Evolutionary conservation across 2,113 vertebrate species (phyloP), one percentile per base, ranked within the genome.

Genomic region (Chionomys nivalis): DNA sequence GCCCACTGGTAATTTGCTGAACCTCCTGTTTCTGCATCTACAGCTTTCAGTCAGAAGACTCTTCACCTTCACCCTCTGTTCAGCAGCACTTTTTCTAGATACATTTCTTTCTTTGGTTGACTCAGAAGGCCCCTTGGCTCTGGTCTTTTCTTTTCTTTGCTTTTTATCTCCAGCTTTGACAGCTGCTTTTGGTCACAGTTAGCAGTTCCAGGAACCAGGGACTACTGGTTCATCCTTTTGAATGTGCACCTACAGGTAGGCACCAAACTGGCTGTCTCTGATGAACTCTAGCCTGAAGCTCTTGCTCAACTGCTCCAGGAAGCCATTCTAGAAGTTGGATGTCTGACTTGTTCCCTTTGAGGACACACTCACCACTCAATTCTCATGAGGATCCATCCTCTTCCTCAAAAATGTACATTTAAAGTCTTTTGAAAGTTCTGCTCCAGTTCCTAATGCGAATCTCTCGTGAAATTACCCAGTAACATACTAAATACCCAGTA

Each of bases 301-400:
- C 94, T 98, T 99, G 81, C 99, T 99, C 98, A 99, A 98, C 96
- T 98, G 99, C 98, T 99, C 99, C 97, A 99, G 97, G 96, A 99
- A 99, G 98, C 98, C 98, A 97, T 98, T 98, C 92, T 99, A 99
- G 98, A 99, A 99, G 96, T 97, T 99, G 99, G 97, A 99, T 99
- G 98, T 99, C 99, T 0, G 99, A 99, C 97, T 99, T 99, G 98
- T 99, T 99, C 63, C 99, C 99, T 97, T 99, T 99, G 86, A 99
- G 98, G 75, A 99, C n/a, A n/a, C n/a, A n/a, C n/a, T n/a, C n/a
- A n/a, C 98, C 85, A 99, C 58, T 58, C 55, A 58, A 6, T 58
- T 58, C 55, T 58, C 17, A 58, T 58, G 55, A 58, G 17, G 55
- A 58, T 19, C 17, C 99, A 4, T 98, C 98, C 83, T 99, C 99